A percentile compares a stretch with the other conserved stretches of the same genome.
These are phyloP conservation scores for Thymelicus lineola DNA, from an alignment of 2,888 invertebrate genomes.

Conservation along the genomic window DNA sequence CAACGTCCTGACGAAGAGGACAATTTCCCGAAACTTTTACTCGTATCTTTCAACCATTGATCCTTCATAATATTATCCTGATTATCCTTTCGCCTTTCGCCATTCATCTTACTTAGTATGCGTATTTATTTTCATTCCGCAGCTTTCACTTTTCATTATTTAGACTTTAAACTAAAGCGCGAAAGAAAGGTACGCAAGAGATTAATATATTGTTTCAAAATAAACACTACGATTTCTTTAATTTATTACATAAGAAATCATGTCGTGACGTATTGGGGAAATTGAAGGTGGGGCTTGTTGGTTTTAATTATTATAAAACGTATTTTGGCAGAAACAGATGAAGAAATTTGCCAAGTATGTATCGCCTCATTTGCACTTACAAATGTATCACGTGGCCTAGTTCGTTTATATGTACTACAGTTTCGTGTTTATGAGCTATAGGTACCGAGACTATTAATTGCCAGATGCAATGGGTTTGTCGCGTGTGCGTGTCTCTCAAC, in stretches of 20 bases:
- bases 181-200: too few relatives aligned
- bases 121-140: too few relatives aligned
- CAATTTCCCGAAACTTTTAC: too few relatives aligned
- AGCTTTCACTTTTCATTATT: too few relatives aligned
- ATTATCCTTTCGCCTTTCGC: too few relatives aligned
- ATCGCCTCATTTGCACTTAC: conserved; percentile 21
- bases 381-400: conserved; percentile 3
- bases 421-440: too few relatives aligned
- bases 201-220: too few relatives aligned
- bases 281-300: conserved; percentile 12
- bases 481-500: background rate
- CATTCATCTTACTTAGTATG: too few relatives aligned
- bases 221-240: background rate
- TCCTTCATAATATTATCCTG: too few relatives aligned
- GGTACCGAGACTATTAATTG: background rate
- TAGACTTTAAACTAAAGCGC: background rate
- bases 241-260: conserved; percentile 12
- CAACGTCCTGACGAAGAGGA: too few relatives aligned
- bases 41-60: too few relatives aligned
- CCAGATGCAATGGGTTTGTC: background rate
- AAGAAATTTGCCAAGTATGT: conserved; percentile 28
- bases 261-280: conserved; percentile 7
- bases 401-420: background rate
- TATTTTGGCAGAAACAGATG: conserved; percentile 17
- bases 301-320: conserved; percentile 12